Evolutionary conservation across 2,113 vertebrate species (phyloP).

Genomic region (Felis catus): F.catus_Fca126_mat1.0 CM031416.1:119670001-119670500

Average conservation of each 20-base stretch:
- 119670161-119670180: not conserved
- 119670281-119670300: not conserved
- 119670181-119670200: not conserved
- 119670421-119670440: not conserved
- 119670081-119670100: not conserved
- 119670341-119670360: not conserved
- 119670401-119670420: not conserved
- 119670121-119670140: not conserved
- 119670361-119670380: not conserved
- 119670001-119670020: not conserved
- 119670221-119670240: not conserved
- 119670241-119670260: not conserved
- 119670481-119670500: not conserved
- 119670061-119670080: not conserved
- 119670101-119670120: not conserved
- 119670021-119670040: not conserved
- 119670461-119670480: too few relatives aligned
- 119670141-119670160: not conserved
- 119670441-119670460: not conserved
- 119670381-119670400: not conserved
- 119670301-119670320: not conserved
- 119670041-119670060: not conserved
- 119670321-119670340: not conserved
- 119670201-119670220: not conserved
- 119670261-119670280: not conserved